Base-by-base conservation (phyloP, 2,888 invertebrate species). In the Hypomecis punctinalis region DNA sequence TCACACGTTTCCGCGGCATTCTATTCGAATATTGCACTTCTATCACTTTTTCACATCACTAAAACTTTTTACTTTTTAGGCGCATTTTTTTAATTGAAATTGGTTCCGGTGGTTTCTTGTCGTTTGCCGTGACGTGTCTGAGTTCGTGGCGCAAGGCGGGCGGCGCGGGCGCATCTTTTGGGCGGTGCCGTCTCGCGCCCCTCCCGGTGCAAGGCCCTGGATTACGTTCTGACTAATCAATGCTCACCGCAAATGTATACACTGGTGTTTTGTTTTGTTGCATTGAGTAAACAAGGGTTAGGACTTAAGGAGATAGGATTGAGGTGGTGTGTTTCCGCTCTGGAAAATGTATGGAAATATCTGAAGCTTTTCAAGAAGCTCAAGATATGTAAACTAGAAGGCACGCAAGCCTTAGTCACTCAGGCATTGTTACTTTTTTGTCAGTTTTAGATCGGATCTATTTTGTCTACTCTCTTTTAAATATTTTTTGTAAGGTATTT, bases 1-100 rank as follows among this genome's bases (percentile, higher is more conserved):
- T 88, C 36, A 77, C 80, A 43, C 90, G 80, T 85, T 92, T 92
- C 68, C 91, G 83, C 6, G 92, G 92, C 93, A 93, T 93, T 80
- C 73, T 75, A 42, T 47, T 66, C 74, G 66, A 70, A 67, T 79
- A 76, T 78, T 76, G 74, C 78, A 80, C 78, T 49, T 70, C 66
- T 70, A 67, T 67, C 67, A 67, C 73, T 64, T 63, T 40, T 55
- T 67, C 72, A 74, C 74, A 63, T 63, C 77, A 76, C 74, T 77
- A 76, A 66, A 46, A 62, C 42, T 55, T 52, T 51, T 8, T 63
- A 54, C 68, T 70, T 68, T 63, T 70, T 59, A 23, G 47, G 67
- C 23, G 63, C 55, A 63, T 68, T 61, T 55, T 61, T 51, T 37
- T 37, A 37, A 11, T 52, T 66, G 13, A 39, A 39, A 54, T 60